phyloP scores from a whole-genome alignment of 2,888 invertebrate species.

The Thyatira batis region DNA sequence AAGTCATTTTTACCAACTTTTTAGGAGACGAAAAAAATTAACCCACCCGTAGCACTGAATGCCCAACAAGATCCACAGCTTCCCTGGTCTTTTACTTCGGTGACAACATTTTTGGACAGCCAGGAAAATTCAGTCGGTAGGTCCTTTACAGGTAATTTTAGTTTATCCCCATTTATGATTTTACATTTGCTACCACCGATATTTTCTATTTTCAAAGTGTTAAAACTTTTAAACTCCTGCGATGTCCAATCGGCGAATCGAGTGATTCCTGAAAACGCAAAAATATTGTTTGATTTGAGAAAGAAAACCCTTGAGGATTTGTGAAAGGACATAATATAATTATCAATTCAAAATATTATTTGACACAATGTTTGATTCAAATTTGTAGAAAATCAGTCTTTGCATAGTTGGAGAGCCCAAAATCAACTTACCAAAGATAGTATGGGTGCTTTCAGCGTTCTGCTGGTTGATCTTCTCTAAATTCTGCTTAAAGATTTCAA shows the following conservation, averaged over 20 bases:
- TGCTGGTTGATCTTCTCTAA: neutral
- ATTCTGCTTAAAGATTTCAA: constrained; percentile 5
- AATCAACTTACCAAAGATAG: constrained; percentile 4
- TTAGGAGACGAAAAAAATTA: neutral
- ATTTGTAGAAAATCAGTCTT: neutral
- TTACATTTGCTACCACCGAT: neutral
- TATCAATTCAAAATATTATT: neutral
- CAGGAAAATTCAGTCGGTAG: constrained; percentile 81
- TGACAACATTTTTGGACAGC: constrained; percentile 89
- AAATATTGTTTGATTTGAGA: neutral
- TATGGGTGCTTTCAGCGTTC: neutral
- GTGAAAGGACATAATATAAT: neutral
- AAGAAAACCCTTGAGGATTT: no score
- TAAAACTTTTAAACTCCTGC: constrained; percentile 15
- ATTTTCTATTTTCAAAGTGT: neutral
- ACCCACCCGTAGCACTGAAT: constrained; percentile 33
- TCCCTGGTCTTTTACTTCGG: constrained; percentile 89
- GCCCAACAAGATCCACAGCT: constrained; percentile 92
- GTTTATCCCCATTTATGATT: neutral
- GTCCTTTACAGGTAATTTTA: constrained; percentile 9
- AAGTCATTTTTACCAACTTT: no score
- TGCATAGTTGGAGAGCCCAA: no score
- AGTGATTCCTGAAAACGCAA: constrained; percentile 11
- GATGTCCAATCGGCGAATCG: constrained; percentile 20
- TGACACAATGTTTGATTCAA: neutral